These are phyloP conservation scores for Himalopsyche tibetana DNA, from an alignment of 2,888 invertebrate species.

Conservation along the genomic window DNA sequence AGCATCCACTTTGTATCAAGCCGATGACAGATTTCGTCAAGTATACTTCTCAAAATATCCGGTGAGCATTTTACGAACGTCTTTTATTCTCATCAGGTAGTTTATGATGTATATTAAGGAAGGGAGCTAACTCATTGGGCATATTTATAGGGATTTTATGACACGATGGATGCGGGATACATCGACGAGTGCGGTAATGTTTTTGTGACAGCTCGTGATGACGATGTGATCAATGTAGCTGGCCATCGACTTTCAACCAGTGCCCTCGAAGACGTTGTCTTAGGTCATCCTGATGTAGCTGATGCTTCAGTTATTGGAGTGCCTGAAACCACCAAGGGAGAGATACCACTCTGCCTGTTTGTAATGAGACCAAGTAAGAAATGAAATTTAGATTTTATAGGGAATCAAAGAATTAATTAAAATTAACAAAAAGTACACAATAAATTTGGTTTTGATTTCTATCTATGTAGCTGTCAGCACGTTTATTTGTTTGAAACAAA, in stretches of 20 bases:
- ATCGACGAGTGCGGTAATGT: constrained; percentile 89
- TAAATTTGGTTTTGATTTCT: too few species aligned
- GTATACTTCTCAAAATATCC: constrained; percentile 90
- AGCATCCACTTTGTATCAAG: constrained; percentile 88
- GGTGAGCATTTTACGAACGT: constrained; percentile 75
- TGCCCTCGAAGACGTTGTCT: constrained; percentile 92
- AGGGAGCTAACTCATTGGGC: too few species aligned
- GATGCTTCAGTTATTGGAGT: constrained; percentile 95
- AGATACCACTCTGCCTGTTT: constrained; percentile 92
- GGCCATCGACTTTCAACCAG: constrained; percentile 94
- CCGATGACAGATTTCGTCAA: constrained; percentile 87
- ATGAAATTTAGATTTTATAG: not conserved
- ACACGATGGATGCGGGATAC: constrained; percentile 97
- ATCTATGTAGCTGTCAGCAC: too few species aligned
- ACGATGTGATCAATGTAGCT: constrained; percentile 97
- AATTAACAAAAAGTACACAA: too few species aligned
- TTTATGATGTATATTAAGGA: too few species aligned
- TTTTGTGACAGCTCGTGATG: constrained; percentile 93
- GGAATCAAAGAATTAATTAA: too few species aligned
- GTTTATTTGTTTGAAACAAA: too few species aligned
- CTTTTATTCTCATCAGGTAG: not conserved
- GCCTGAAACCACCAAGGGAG: constrained; percentile 92
- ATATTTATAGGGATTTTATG: constrained; percentile 86
- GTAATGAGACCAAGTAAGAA: constrained; percentile 79
- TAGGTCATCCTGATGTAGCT: constrained; percentile 89